phyloP scores from a whole-genome alignment of 2,797 vertebrate species.

The Micropoecilia bifurca region DNA sequence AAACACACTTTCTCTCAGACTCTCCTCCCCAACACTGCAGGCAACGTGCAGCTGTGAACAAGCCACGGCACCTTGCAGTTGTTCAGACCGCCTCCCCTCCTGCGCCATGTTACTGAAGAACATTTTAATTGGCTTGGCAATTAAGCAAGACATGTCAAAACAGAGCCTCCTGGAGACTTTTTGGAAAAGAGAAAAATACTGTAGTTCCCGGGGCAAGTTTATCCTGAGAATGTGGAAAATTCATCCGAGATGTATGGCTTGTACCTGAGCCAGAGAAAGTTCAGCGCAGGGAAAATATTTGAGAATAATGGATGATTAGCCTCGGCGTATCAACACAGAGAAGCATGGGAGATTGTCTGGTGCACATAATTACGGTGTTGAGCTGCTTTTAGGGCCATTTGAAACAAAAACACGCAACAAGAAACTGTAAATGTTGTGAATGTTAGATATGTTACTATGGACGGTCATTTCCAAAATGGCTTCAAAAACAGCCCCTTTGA shows the following conservation, averaged over 20 bases:
- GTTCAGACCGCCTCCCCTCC: slow-evolving; percentile 1
- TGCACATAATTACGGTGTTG: slow-evolving; percentile 38
- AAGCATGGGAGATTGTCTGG: slow-evolving; percentile 46
- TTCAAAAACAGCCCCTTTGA: slow-evolving; percentile 2
- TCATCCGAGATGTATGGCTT: slow-evolving; percentile 53
- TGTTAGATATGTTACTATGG: not conserved
- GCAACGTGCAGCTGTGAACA: slow-evolving; percentile 56
- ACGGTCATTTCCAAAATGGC: not conserved
- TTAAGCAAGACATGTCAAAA: slow-evolving; percentile 79
- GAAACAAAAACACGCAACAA: slow-evolving; percentile 10
- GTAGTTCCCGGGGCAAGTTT: slow-evolving; percentile 67
- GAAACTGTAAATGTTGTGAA: not conserved
- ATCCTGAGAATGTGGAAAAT: slow-evolving; percentile 61
- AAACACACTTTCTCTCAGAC: slow-evolving; percentile 16
- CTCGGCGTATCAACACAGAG: slow-evolving; percentile 41
- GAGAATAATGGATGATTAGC: slow-evolving; percentile 54
- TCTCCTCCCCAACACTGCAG: slow-evolving; percentile 43
- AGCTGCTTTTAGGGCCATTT: slow-evolving; percentile 10
- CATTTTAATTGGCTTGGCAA: slow-evolving; percentile 77
- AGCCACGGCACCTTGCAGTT: slow-evolving; percentile 44
- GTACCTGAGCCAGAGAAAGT: slow-evolving; percentile 50
- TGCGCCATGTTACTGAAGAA: slow-evolving; percentile 65
- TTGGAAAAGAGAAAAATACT: slow-evolving; percentile 56
- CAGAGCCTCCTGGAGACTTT: slow-evolving; percentile 56
- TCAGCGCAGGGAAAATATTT: slow-evolving; percentile 66